A percentile compares a stretch with the other conserved stretches of the same genome.
phyloP scores from a whole-genome alignment of 2,888 invertebrate species.

The Luperina testacea region DNA sequence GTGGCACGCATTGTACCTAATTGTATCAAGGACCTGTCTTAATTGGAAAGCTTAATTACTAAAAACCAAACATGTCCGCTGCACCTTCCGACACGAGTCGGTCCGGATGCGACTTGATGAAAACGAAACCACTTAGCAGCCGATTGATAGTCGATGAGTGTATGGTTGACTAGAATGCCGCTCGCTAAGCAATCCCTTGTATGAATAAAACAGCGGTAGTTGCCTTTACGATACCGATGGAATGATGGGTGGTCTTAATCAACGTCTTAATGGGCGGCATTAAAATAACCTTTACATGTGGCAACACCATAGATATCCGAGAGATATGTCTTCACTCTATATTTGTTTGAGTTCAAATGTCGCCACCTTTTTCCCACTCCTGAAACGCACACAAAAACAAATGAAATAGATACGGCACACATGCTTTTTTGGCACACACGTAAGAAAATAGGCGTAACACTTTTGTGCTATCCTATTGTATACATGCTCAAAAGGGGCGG shows the following conservation, averaged over 20 bases:
- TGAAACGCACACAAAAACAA: no score
- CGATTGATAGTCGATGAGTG: conserved; percentile 38
- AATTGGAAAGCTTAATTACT: conserved; percentile 21
- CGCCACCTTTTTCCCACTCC: no score
- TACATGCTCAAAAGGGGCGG: no score
- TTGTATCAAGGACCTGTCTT: neutral
- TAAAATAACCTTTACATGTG: neutral
- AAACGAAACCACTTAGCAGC: conserved; percentile 14
- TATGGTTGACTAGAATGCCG: conserved; percentile 16
- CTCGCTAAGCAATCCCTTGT: conserved; percentile 14
- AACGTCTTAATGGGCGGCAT: neutral
- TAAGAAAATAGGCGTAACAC: no score
- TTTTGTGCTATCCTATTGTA: no score
- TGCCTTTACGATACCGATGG: conserved; percentile 25
- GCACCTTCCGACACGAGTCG: conserved; percentile 10
- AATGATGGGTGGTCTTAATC: conserved; percentile 49
- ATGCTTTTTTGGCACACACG: no score
- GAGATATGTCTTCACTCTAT: no score
- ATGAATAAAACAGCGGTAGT: conserved; percentile 48
- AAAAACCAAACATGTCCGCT: conserved; percentile 25
- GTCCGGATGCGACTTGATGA: conserved; percentile 10
- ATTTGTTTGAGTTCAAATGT: no score
- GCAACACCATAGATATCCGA: neutral
- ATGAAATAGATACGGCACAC: no score
- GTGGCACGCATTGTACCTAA: no score